These are phyloP conservation scores for Platichthys flesus DNA, from an alignment of 2,113 vertebrate genomes.

Conservation along the genomic window DNA sequence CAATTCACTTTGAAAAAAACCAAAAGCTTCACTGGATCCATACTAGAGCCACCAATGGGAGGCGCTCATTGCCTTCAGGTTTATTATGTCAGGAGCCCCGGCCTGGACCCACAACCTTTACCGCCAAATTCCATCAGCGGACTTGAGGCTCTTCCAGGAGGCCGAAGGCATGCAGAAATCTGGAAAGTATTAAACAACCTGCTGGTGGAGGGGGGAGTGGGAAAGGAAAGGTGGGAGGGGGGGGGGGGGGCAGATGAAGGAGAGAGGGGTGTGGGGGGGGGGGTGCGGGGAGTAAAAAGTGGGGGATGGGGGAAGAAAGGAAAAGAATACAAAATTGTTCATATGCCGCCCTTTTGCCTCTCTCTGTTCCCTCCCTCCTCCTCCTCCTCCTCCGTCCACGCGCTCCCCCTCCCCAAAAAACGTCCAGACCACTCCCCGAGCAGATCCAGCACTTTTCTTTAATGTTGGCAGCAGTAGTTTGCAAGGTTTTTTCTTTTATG, in stretches of 20 bases:
- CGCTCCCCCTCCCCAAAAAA: constrained; percentile 11
- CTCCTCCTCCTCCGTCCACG: constrained; percentile 1
- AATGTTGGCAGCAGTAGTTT: constrained; percentile 54
- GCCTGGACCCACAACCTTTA: constrained; percentile 67
- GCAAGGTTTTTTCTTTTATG: constrained; percentile 39
- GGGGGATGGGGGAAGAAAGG: constrained; percentile 67
- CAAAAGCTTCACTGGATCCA: not conserved
- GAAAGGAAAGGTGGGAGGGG: not conserved
- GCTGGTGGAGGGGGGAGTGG: constrained; percentile 67
- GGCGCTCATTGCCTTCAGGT: constrained; percentile 67
- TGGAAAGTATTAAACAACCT: constrained; percentile 87
- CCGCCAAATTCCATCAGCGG: constrained; percentile 81
- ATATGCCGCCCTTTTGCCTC: constrained; percentile 66
- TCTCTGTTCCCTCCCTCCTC: constrained; percentile 49
- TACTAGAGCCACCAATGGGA: constrained; percentile 63
- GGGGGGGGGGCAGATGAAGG: constrained; percentile 13
- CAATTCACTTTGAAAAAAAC: not conserved
- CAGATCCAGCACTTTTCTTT: constrained; percentile 45
- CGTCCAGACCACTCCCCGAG: constrained; percentile 64
- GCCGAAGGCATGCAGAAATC: constrained; percentile 79
- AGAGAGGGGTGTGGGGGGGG: constrained; percentile 21
- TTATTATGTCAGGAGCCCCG: constrained; percentile 41
- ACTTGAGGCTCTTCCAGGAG: constrained; percentile 75
- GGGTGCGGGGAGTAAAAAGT: constrained; percentile 39
- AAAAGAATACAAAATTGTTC: constrained; percentile 77